These are phyloP conservation scores for Meandrusa payeni DNA, from an alignment of 2,888 invertebrate genomes.

Conservation along the genomic window DNA sequence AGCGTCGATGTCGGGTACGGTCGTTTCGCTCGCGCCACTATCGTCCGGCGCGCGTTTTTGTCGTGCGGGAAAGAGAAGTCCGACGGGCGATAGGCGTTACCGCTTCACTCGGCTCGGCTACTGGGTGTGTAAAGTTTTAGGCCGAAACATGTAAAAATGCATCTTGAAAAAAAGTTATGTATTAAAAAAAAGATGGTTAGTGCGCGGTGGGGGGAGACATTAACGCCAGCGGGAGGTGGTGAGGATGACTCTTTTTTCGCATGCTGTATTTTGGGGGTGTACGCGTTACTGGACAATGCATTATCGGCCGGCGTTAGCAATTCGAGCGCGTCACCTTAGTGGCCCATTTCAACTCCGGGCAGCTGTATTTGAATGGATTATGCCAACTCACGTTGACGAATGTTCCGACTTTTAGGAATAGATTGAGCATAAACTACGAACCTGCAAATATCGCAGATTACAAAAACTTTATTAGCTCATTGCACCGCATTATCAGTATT, in stretches of 20 bases:
- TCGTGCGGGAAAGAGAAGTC: conserved; percentile 64
- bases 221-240: conserved; percentile 72
- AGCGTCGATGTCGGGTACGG: conserved; percentile 57
- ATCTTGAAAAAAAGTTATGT: conserved; percentile 82
- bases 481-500: too few species aligned
- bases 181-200: conserved; percentile 80
- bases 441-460: too few species aligned
- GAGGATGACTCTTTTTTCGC: conserved; percentile 76
- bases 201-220: conserved; percentile 76
- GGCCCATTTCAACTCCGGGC: conserved; percentile 57
- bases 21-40: conserved; percentile 73
- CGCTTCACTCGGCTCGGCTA: conserved; percentile 59
- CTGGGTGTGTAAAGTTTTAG: conserved; percentile 81
- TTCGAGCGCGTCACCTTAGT: conserved; percentile 68
- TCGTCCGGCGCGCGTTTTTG: conserved; percentile 54
- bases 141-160: conserved; percentile 81
- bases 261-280: conserved; percentile 78
- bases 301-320: conserved; percentile 62
- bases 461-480: too few species aligned
- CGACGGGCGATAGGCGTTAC: conserved; percentile 68
- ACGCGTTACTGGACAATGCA: conserved; percentile 76
- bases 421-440: too few species aligned
- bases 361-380: conserved; percentile 44
- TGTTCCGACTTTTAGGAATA: conserved; percentile 1
- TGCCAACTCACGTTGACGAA: conserved; percentile 23